Percentiles rank a stretch among this genome's conserved stretches.
These are phyloP conservation scores for Notarius lentiginosus DNA, from an alignment of 2,113 vertebrate genomes.

Conservation along the genomic window DNA sequence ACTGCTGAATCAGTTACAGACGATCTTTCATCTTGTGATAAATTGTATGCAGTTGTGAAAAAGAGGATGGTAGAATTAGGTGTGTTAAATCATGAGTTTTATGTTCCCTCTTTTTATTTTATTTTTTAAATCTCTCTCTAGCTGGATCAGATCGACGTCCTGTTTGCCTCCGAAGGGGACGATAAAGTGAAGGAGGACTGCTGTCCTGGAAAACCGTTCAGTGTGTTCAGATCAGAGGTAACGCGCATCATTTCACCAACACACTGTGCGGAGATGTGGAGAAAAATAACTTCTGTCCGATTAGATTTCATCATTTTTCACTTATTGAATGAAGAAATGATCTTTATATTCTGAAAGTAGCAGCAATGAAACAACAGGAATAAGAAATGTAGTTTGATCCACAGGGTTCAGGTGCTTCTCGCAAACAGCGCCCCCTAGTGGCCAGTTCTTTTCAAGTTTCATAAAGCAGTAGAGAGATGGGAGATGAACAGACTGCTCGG, in stretches of 20 bases:
- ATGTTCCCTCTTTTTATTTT: too few relatives aligned
- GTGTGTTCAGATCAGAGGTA: constrained; percentile 90
- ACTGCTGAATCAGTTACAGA: neutral
- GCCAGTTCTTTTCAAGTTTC: neutral
- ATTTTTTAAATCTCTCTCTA: constrained; percentile 53
- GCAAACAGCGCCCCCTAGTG: neutral
- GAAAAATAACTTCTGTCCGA: neutral
- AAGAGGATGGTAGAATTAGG: neutral
- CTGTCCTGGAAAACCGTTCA: constrained; percentile 93
- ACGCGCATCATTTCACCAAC: neutral
- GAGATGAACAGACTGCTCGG: too few relatives aligned
- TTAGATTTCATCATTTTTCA: neutral
- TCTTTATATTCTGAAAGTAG: neutral
- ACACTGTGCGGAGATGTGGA: neutral
- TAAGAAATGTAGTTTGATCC: too few relatives aligned
- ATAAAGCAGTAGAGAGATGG: neutral
- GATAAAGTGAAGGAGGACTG: constrained; percentile 96
- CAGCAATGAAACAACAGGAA: neutral
- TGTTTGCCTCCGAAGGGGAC: constrained; percentile 91
- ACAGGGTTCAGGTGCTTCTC: neutral
- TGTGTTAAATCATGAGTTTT: neutral
- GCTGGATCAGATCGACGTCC: constrained; percentile 89
- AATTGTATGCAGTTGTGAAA: neutral
- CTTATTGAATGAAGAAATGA: neutral
- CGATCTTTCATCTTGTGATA: neutral